Conservation (phyloP, 2,113 vertebrate species). For the Gymnobelideus leadbeateri region DNA sequence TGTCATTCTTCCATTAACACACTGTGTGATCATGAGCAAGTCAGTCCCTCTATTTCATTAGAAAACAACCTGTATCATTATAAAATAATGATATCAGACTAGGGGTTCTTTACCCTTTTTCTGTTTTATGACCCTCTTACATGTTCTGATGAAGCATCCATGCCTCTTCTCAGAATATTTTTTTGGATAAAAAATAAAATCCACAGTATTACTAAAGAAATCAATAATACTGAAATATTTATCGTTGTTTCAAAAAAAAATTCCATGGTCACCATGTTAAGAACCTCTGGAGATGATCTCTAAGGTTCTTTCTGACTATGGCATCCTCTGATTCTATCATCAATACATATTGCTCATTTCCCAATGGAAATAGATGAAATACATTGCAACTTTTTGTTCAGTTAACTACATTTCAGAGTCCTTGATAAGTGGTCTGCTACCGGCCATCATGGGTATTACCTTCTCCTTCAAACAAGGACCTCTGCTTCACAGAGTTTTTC, state of each 20-base stretch:
- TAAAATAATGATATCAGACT: not conserved
- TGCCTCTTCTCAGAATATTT: not conserved
- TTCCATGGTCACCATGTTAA: not conserved
- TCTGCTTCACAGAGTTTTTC: not conserved
- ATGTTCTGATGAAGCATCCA: not conserved
- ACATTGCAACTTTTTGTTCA: not conserved
- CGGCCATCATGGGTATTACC: not conserved
- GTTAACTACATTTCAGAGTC: slow-evolving; percentile 10
- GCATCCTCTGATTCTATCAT: not conserved
- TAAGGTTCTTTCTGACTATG: not conserved
- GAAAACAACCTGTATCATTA: not conserved
- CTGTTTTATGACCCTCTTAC: not conserved
- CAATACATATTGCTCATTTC: not conserved
- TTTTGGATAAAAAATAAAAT: not conserved
- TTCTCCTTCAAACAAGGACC: not conserved
- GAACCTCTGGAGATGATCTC: not conserved
- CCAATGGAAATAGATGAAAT: not conserved
- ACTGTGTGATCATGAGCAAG: not conserved
- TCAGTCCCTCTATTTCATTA: not conserved
- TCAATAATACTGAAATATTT: not conserved
- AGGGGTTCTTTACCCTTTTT: not conserved
- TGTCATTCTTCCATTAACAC: not conserved
- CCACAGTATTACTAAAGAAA: not conserved
- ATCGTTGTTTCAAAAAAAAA: not conserved
- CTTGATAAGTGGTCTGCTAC: not conserved